Base-by-base conservation (phyloP, 2,888 invertebrate genomes). In the Parochlus steinenii region DNA sequence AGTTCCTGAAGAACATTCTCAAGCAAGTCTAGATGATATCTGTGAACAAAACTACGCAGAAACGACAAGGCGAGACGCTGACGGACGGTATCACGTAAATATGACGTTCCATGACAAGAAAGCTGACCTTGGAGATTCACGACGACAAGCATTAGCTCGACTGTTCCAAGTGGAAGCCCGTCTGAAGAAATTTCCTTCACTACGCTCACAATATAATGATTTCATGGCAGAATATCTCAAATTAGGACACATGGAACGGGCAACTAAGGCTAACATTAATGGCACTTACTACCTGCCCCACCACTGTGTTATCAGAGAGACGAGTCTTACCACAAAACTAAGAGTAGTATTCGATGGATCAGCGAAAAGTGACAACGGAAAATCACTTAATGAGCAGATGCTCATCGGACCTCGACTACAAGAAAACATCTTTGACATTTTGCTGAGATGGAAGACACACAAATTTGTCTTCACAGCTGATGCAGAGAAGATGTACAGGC, bases 401-500 rank as follows among this genome's bases (percentile, higher is more conserved):
- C 16, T 32, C 18, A 15, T 31, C 17, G 39, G 41, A 10, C 23
- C 39, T 19, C 33, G 6, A n/a, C 22, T 42, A 1, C 41, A 40
- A 24, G 24, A 38, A 14, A 32, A 39, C 20, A 6, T 37, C 2
- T 18, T 31, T 20, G 22, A 22, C 3, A 29, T 41, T n/a, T 5
- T 40, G 3, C 16, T 40, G 3, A 31, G 38, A 27, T 38, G 26
- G 25, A 31, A 33, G 6, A 31, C 12, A 12, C 27, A 39, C 20
- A 24, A 20, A 18, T 37, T 35, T 26, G 41, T 38, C 5, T 5
- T 30, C 3, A 30, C 6, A n/a, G 35, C 40, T 6, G 39, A 37
- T 11, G 27, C 33, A 4, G 38, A 35, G 22, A 41, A 41, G 32
- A 42, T 41, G 39, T 41, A 33, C 14, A 27, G 39, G 17, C 34